Evolutionary conservation across 2,797 vertebrate species (phyloP).

Genomic region (Malurus splendens): DNA sequence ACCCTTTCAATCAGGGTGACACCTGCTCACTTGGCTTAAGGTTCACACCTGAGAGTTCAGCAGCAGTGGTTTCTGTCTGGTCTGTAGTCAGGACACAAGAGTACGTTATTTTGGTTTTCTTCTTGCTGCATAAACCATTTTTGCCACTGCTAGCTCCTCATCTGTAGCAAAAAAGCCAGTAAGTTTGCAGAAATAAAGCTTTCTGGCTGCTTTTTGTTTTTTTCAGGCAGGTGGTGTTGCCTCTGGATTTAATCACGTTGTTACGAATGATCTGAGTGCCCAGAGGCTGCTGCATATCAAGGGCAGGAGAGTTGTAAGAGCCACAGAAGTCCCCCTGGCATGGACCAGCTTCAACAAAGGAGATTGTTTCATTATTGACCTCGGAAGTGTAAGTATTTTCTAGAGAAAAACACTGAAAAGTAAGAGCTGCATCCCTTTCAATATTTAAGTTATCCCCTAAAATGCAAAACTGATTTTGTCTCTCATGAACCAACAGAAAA

Average conservation of each 20-base stretch:
- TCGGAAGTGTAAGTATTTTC: constrained; percentile 78
- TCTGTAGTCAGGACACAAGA: not conserved
- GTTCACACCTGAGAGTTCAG: not conserved
- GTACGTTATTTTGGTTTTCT: not conserved
- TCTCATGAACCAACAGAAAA: not conserved
- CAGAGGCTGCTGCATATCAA: constrained; percentile 85
- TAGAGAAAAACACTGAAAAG: not conserved
- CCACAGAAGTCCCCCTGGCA: constrained; percentile 80
- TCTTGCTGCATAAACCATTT: not conserved
- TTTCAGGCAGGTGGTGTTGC: constrained; percentile 83
- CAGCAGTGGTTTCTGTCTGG: not conserved
- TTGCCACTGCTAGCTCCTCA: not conserved
- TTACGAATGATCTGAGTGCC: constrained; percentile 84
- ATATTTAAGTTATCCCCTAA: not conserved
- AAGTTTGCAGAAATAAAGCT: not conserved
- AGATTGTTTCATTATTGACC: constrained; percentile 89
- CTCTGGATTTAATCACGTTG: constrained; percentile 85
- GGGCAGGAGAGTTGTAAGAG: constrained; percentile 84
- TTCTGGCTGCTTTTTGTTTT: not conserved
- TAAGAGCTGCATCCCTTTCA: not conserved
- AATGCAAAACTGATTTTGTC: not conserved
- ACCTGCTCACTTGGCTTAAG: not conserved
- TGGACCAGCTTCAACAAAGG: constrained; percentile 89
- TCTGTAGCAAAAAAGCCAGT: not conserved
- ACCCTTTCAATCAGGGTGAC: not conserved